A percentile compares a stretch with the other conserved stretches of the same genome.
Conservation (phyloP, 2,113 vertebrate species). For the Sturnira hondurensis region DNA sequence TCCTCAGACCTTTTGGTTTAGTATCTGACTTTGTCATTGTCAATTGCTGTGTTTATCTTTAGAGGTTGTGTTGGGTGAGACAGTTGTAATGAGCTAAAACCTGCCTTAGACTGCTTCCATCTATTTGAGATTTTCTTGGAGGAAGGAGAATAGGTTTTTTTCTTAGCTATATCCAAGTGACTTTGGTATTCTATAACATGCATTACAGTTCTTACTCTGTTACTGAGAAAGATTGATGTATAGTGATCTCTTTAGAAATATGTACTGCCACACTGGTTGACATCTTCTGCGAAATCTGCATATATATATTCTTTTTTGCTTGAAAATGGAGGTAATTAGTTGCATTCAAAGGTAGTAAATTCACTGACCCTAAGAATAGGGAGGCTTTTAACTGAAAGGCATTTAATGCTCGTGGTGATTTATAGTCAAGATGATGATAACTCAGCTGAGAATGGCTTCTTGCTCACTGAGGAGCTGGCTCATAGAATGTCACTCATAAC, state of each 20-base stretch:
- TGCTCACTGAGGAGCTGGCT: not conserved
- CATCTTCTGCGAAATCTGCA: not conserved
- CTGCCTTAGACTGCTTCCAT: not conserved
- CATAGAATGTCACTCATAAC: not conserved
- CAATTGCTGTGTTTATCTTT: not conserved
- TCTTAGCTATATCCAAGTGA: constrained; percentile 32
- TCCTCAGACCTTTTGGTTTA: not conserved
- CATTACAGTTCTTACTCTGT: not conserved
- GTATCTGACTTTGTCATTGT: not conserved
- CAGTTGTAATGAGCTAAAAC: constrained; percentile 44
- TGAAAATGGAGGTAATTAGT: constrained; percentile 47
- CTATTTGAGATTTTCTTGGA: constrained; percentile 19
- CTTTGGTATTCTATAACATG: not conserved
- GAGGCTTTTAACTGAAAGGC: constrained; percentile 33
- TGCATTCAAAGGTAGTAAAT: constrained; percentile 35
- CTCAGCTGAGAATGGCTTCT: constrained; percentile 28
- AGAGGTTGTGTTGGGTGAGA: not conserved
- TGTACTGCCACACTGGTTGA: not conserved
- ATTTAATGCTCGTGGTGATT: constrained; percentile 36
- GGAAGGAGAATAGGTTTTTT: not conserved
- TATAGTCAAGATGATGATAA: constrained; percentile 23
- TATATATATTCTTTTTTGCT: not conserved
- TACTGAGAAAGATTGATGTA: not conserved
- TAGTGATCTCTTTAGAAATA: not conserved
- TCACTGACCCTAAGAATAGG: constrained; percentile 13